Evolutionary conservation across 2,797 vertebrate genomes (phyloP).

Genomic region (Helicolenus hilgendorfi): DNA sequence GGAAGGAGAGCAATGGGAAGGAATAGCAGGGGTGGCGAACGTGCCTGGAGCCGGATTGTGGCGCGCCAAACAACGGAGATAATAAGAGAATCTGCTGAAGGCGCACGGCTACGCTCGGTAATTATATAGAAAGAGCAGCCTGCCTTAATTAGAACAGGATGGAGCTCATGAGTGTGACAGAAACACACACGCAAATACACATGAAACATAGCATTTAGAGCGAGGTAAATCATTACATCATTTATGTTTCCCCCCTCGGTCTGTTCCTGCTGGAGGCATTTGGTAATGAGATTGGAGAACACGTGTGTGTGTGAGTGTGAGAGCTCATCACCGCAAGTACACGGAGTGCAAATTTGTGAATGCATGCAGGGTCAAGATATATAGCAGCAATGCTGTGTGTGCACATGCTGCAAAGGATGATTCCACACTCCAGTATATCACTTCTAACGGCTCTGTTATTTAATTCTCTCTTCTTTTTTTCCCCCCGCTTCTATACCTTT

Average conservation of each 20-base stretch:
- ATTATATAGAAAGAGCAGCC: constrained; percentile 72
- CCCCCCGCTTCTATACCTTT: neutral
- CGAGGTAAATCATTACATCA: constrained; percentile 69
- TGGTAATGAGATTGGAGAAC: constrained; percentile 57
- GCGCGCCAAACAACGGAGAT: constrained; percentile 72
- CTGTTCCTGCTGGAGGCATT: constrained; percentile 55
- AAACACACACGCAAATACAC: constrained; percentile 30
- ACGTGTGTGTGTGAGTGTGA: neutral
- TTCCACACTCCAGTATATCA: neutral
- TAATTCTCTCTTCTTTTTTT: neutral
- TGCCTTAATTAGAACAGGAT: constrained; percentile 80
- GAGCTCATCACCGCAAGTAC: neutral
- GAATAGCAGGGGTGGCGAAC: constrained; percentile 59
- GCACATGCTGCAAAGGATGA: neutral
- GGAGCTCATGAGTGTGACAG: constrained; percentile 41
- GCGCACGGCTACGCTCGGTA: constrained; percentile 49
- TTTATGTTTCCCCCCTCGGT: constrained; percentile 2
- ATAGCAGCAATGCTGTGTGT: neutral
- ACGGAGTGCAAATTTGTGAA: neutral
- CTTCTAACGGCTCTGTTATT: neutral
- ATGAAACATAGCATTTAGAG: constrained; percentile 31
- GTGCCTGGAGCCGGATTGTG: constrained; percentile 56
- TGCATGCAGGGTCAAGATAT: neutral
- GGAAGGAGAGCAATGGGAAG: constrained; percentile 47
- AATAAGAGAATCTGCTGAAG: constrained; percentile 74